Evolutionary conservation across 2,797 vertebrate genomes (phyloP), one percentile per base, ranked within the genome.

Genomic region (Natrix natrix): DNA sequence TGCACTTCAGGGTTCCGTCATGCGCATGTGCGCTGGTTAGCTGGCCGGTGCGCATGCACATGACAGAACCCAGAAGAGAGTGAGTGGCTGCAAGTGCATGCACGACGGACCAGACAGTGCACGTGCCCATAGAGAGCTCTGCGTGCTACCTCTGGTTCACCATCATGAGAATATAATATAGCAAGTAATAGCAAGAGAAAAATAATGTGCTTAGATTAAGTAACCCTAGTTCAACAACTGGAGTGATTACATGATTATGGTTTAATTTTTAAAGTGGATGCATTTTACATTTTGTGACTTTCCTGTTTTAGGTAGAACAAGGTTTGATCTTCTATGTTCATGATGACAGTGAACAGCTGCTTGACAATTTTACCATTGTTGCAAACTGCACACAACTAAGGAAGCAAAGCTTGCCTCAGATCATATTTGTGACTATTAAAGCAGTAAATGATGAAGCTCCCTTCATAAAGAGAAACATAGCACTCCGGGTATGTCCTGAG

Each of bases 251-350:
- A 24, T 89, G 48, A 88, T 94, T 88, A 90, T 12, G n/a, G 2
- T 92, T 90, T 87, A 52, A 28, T 28, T 32, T 63, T 88, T 91
- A 37, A 43, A 92, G 88, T 92, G 17, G 16, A 86, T 89, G 92
- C 60, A 93, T 3, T 94, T 43, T 57, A 87, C 91, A 28, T 83
- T 95, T 94, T 93, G 87, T 69, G 96, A 55, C 61, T 56, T 17
- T 92, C 89, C 24, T 92, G 94, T 97, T 96, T 91, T 94, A 99
- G 99, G 97, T 99, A 97, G 98, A 99, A 91, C 98, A 98, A 89
- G 98, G 98, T 95, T 97, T 98, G 92, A 98, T 99, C 95, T 98
- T 98, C 96, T 99, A 98, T 91, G 95, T 99, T 93, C 99, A 99
- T 24, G 98, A 99, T 96, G 97, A 97, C 94, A 99, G 98, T 0